phyloP scores from a whole-genome alignment of 1,140 invertebrate species.

The Ridgeia piscesae region DNA sequence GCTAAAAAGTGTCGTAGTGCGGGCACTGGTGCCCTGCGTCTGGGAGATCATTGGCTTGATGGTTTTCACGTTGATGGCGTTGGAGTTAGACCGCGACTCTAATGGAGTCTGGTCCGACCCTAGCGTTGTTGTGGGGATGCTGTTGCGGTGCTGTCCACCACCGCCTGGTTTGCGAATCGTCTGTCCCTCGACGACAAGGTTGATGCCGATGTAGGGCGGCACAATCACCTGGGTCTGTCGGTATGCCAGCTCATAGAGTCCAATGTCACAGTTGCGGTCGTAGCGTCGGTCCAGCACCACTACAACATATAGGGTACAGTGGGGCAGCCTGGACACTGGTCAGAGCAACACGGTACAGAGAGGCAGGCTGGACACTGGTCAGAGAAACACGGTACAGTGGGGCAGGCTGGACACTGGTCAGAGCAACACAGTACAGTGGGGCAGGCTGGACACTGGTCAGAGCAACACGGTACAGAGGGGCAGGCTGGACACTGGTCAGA shows the following conservation, averaged over 20 bases:
- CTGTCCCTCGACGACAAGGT: conserved; percentile 22
- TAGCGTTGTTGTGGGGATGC: neutral
- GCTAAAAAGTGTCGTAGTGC: neutral
- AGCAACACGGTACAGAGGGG: too few relatives aligned
- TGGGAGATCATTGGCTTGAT: neutral
- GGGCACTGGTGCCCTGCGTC: neutral
- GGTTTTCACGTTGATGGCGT: neutral
- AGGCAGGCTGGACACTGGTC: too few relatives aligned
- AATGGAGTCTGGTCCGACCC: neutral
- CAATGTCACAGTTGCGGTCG: conserved; percentile 79
- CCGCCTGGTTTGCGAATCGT: conserved; percentile 20
- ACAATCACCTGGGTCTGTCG: conserved; percentile 72
- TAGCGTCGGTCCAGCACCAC: conserved; percentile 80
- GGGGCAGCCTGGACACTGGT: too few relatives aligned
- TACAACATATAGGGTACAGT: conserved; percentile 57
- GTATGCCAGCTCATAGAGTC: conserved; percentile 84
- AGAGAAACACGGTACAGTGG: too few relatives aligned
- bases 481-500: too few relatives aligned
- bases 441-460: too few relatives aligned
- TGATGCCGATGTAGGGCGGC: conserved; percentile 66
- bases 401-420: too few relatives aligned
- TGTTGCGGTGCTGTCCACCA: neutral
- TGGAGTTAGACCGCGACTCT: neutral
- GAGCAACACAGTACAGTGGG: too few relatives aligned
- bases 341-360: too few relatives aligned